Evolutionary conservation across 2,888 invertebrate genomes (phyloP), one percentile per base, ranked within the genome.

Genomic region (Nebria brevicollis): DNA sequence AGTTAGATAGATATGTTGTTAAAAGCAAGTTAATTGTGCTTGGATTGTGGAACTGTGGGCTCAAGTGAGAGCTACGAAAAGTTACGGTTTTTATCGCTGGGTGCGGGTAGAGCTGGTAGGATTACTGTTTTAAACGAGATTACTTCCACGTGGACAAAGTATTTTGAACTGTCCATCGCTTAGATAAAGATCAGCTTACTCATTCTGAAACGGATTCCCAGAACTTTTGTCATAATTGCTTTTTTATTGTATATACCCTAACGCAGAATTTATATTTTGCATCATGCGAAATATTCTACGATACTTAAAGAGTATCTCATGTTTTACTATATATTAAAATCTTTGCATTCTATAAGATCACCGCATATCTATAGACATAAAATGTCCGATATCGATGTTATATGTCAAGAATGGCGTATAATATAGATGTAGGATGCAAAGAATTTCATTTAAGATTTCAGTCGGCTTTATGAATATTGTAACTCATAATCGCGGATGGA

Each of bases 81-180:
- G 78, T 78, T 78, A 73, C 66, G 42, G 42, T 73, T 78, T 78
- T 78, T 78, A 74, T 78, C 66, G n/a, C 10, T 26, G 3, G 25
- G 41, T 10, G 15, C 41, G 10, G 54, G 70, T 25, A 70, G 77
- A 72, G 77, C 72, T 13, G 75, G 15, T 26, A 34, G 80, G 80
- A 80, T 80, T 80, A 80, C 80, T 80, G 80, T 75, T 80, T 80
- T 75, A 75, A 80, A 80, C 75, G 80, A 75, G 80, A 80, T 80
- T 75, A 80, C 80, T 75, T 65, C 65, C 80, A 80, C 80, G 80
- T 80, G 79, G 43, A 73, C 79, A 75, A 75, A 75, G 75, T 75
- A 80, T 75, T 75, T 75, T 80, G 13, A 54, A 75, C 79, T 79
- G 74, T 42, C 73, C 73, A 15, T 4, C 73, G 73, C 66, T 68